phyloP scores from a whole-genome alignment of 2,113 vertebrate genomes.

The Sylvia atricapilla region DNA sequence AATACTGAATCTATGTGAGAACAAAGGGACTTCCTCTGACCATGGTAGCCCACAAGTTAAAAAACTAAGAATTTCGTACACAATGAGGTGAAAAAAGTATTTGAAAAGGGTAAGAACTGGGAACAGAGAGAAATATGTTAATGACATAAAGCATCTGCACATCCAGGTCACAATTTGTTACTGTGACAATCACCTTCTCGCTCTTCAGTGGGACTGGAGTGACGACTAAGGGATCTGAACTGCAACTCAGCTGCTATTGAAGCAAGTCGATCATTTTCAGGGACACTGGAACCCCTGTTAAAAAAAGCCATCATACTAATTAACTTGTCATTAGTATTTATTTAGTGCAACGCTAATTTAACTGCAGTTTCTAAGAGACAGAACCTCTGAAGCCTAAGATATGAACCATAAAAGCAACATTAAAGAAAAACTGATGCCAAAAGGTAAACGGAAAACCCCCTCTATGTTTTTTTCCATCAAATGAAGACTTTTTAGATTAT shows the following conservation, averaged over 20 bases:
- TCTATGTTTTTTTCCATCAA: neutral
- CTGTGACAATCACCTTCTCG: slow-evolving; percentile 82
- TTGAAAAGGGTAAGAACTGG: neutral
- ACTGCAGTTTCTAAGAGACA: neutral
- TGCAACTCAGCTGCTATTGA: slow-evolving; percentile 91
- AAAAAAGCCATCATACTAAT: slow-evolving; percentile 14
- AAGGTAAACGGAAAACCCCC: neutral
- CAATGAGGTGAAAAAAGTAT: neutral
- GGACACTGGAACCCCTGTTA: slow-evolving; percentile 88
- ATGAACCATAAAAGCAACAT: neutral
- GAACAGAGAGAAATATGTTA: neutral
- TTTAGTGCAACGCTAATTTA: neutral
- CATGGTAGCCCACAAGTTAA: neutral
- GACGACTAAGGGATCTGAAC: slow-evolving; percentile 95
- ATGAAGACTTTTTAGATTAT: neutral
- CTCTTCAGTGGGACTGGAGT: slow-evolving; percentile 97
- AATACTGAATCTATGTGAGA: neutral
- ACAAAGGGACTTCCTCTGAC: neutral
- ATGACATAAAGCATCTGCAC: neutral
- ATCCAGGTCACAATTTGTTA: neutral
- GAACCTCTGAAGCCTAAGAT: neutral
- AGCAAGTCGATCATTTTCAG: slow-evolving; percentile 92
- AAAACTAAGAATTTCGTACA: neutral
- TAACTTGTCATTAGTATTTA: neutral
- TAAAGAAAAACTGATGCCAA: neutral